Conservation (phyloP, 2,888 invertebrate genomes). For the Ecliptopera silaceata region DNA sequence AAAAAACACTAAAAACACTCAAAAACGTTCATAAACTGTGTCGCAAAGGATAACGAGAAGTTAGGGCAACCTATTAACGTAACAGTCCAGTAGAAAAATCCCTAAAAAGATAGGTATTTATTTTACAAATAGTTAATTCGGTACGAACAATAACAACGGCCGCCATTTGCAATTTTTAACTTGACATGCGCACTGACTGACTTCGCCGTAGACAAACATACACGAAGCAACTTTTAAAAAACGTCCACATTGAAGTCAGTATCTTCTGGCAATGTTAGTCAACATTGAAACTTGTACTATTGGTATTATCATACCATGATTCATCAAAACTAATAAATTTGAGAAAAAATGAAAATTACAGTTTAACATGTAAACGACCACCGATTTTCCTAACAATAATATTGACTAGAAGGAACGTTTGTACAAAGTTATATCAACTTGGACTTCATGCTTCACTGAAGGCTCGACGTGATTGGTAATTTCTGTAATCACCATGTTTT, state of each 20-base stretch:
- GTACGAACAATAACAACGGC: conserved; percentile 99
- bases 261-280: not conserved
- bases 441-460: conserved; percentile 72
- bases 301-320: too few species aligned
- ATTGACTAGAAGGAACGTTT: conserved; percentile 35
- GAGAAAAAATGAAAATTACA: too few species aligned
- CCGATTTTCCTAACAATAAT: too few species aligned
- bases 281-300: not conserved
- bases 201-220: conserved; percentile 77
- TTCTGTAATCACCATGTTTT: conserved; percentile 66
- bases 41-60: conserved; percentile 76
- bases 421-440: conserved; percentile 54
- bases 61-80: conserved; percentile 79
- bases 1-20: conserved; percentile 81
- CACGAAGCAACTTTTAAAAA: conserved; percentile 61
- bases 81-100: conserved; percentile 83
- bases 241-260: conserved; percentile 38
- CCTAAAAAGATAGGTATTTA: conserved; percentile 86
- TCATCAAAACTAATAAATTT: too few species aligned
- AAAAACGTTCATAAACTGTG: conserved; percentile 79
- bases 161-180: conserved; percentile 98
- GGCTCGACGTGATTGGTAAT: conserved; percentile 63
- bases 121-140: conserved; percentile 89
- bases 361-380: too few species aligned
- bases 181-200: conserved; percentile 87